These are phyloP conservation scores for Hipparchia sbordonii DNA, from an alignment of 2,888 invertebrate species.

Conservation along the genomic window DNA sequence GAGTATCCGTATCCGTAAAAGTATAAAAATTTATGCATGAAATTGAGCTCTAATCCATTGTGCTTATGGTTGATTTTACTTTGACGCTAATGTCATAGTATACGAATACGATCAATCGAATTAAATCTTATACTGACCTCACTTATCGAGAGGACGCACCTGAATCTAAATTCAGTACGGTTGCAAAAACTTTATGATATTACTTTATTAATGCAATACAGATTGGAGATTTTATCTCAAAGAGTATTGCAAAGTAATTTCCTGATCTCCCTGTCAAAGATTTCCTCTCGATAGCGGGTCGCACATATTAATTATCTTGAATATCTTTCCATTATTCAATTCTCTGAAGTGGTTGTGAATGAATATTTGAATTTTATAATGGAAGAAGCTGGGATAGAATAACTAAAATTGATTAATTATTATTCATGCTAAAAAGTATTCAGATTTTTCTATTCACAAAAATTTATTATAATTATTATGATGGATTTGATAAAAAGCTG, in stretches of 20 bases:
- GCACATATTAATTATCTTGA: conserved; percentile 25
- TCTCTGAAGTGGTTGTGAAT: conserved; percentile 7
- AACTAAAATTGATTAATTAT: conserved; percentile 4
- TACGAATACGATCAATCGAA: too few species aligned
- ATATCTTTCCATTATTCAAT: conserved; percentile 27
- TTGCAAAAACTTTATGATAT: conserved; percentile 2
- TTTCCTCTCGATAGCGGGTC: conserved; percentile 25
- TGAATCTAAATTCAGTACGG: background rate
- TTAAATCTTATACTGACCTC: too few species aligned
- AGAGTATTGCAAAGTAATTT: conserved; percentile 31
- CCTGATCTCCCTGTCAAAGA: conserved; percentile 31
- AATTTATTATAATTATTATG: background rate
- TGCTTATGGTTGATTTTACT: too few species aligned
- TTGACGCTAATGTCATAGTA: too few species aligned
- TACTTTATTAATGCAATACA: conserved; percentile 21
- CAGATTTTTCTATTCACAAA: background rate
- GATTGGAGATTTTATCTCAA: conserved; percentile 29
- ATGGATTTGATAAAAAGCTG: background rate
- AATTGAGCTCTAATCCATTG: too few species aligned
- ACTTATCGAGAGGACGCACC: background rate
- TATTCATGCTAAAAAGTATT: background rate
- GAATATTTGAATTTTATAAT: conserved; percentile 2
- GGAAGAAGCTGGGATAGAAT: background rate
- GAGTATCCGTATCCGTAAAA: too few species aligned
- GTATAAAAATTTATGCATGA: too few species aligned